Base-by-base conservation (phyloP, 2,888 invertebrate genomes). In the Netelia inedita region DNA sequence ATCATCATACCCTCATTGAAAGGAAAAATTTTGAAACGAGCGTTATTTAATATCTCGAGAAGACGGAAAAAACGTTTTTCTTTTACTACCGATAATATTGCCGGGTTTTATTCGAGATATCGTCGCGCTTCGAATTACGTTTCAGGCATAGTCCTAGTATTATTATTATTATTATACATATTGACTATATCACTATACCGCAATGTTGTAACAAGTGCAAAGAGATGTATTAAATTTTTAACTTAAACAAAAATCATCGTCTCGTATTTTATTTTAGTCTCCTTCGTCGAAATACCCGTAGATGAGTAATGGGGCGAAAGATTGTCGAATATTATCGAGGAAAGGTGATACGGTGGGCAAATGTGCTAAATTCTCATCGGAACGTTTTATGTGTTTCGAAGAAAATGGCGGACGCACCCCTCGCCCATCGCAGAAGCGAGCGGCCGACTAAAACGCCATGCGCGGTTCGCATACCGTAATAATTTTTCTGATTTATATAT, bases 151-250 rank as follows among this genome's bases (percentile, higher is more conserved):
- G 28, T 61, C 23, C 68, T 68, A 57, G 55, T 50, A 69, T 79
- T 66, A 59, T 78, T 76, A 55, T 66, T 68, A 82, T 69, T 79
- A 74, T 83, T 43, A 71, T 71, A 79, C 53, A 68, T 61, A 72
- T 80, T 74, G 41, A 82, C 59, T 73, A 63, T 75, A 72, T 14
- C 53, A 72, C 53, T 74, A 53, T 28, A 79, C 61, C 76, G 75
- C 80, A 85, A 63, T 88, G 74, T 87, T 83, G 80, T 85, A 79
- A 83, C 76, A 86, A 86, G 79, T 80, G 85, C 16, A 79, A 86
- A 79, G 69, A 87, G 80, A 88, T 88, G 86, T 88, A 89, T 89
- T 89, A 90, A 89, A 90, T 90, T 90, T 90, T 89, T 66, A 66
- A 66, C 35, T 41, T 65, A 19, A 59, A 59, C n/a, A 41, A 43